Base-by-base conservation (phyloP, 1,140 invertebrate genomes). In the Nylanderia fulva region DNA sequence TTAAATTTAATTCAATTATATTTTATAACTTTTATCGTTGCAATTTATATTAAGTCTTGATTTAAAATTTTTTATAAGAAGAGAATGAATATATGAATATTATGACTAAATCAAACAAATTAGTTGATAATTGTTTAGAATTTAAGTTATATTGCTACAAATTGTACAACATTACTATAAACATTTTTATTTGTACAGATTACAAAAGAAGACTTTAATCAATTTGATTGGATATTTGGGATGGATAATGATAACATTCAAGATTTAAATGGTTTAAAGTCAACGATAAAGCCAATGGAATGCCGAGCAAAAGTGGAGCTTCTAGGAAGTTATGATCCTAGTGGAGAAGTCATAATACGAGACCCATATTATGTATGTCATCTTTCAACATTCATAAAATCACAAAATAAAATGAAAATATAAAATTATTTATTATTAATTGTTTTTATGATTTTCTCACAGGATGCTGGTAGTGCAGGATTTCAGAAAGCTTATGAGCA, bases 221-320 rank as follows among this genome's bases (percentile, higher is more conserved):
- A 96, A 5, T 99, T 97, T 94, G 96, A 99, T 93, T 98, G 96
- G 91, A 98, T 99, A 83, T 98, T 99, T 95, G 98, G 98, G 18
- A 99, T 99, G 98, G 98, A 99, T 93, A 95, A 98, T 76, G 95
- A 96, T 11, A 99, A 99, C 91, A 98, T 99, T 93, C 93, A 93
- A 9, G 96, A 97, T 72, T 93, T 98, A 54, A 96, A 96, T 42
- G 92, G 92, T n/a, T 91, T 95, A 68, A 96, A 96, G 56, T 97
- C 97, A 15, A 94, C 95, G 39, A 94, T 95, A 68, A 96, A 96
- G 56, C 97, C 97, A 15, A 94, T 95, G 39, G 94, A 94, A 56
- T 94, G 94, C 60, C 97, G 96, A 90, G 97, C 98, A 0, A 96
- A 97, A 91, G 94, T 98, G 52, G 93, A 97, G 1, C 92, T 98